Evolutionary conservation across 2,888 invertebrate species (phyloP), one percentile per base, ranked within the genome.

Genomic region (Aphidoletes aphidimyza): DNA sequence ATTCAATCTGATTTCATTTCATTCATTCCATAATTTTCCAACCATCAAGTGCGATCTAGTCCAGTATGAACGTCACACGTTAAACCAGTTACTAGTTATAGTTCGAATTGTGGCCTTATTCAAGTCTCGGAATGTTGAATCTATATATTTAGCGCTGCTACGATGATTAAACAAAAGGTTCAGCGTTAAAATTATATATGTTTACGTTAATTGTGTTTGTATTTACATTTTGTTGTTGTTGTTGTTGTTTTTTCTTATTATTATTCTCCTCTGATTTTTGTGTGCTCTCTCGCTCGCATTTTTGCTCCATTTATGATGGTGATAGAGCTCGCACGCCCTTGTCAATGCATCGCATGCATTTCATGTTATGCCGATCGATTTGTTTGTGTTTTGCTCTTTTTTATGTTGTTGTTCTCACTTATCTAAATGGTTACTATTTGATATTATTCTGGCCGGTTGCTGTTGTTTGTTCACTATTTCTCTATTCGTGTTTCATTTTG

Each of bases 381-480:
- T 81, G 69, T 69, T 54, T n/a, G n/a, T n/a, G 42, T 42, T 42
- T 6, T 42, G 6, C 8, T 19, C 17, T 6, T n/a, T 81, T 36
- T 81, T 81, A 81, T 81, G 81, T 37, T 81, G n/a, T 81, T 81
- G 81, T 81, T 81, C 81, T 36, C 81, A 81, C 81, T 81, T 81
- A 81, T 81, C 37, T 81, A 81, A 81, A 37, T 81, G 6, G 81
- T 37, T 36, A 81, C 37, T 36, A 81, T 81, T 81, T 81, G 81
- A n/a, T 81, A 78, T 81, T 81, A n/a, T 2, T 59, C 19, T 37
- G 37, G 37, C 11, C n/a, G 5, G 37, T 81, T 69, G 34, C 1
- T 30, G 6, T 78, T 78, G 78, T 59, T 59, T n/a, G 8, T 34
- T 30, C 0, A 14, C 69, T 69, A 47, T 2, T 30, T n/a, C 8